Evolutionary conservation across 2,113 vertebrate species (phyloP), one percentile per base, ranked within the genome.

Genomic region (Ibidorhyncha struthersii): DNA sequence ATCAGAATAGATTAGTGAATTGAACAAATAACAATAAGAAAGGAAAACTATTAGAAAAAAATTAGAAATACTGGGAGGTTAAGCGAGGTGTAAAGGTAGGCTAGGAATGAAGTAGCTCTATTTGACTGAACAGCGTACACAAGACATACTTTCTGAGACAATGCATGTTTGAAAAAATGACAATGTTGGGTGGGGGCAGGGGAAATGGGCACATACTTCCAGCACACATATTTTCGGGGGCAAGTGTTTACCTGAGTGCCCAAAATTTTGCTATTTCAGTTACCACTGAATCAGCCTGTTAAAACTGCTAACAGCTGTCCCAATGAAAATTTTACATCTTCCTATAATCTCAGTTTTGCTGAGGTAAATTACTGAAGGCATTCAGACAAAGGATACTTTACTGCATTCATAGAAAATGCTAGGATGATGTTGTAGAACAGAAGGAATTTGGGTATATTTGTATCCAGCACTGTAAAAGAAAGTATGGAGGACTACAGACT

Each of bases 171-270:
- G 6, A 62, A 86, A 61, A 56, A 23, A 21, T 27, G 3, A 43
- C 1, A 10, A 3, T 2, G 1, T 19, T 22, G 8, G 2, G 11
- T 40, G 8, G 40, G 38, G 32, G 11, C 3, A 7, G 1, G 5
- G 4, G 6, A 59, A 45, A 76, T n/a, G 11, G 5, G 8, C 15
- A 40, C 11, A 21, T 53, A 4, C 10, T 87, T 84, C 23, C 22
- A 81, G 17, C 10, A 45, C 18, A 40, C 5, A 29, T 0, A 47
- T 93, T 89, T 63, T 11, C 0, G 0, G 5, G 6, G 4, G 3
- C 1, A 49, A 27, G 4, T 30, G 17, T 36, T 18, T 11, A 55
- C 16, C 9, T 47, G 26, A 89, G 9, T 40, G 14, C 6, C 20
- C 34, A 36, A 43, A 79, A 65, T 1, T 72, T 58, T 63, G 9